phyloP scores from a whole-genome alignment of 1,140 invertebrate genomes.

The Hetaerina americana region DNA sequence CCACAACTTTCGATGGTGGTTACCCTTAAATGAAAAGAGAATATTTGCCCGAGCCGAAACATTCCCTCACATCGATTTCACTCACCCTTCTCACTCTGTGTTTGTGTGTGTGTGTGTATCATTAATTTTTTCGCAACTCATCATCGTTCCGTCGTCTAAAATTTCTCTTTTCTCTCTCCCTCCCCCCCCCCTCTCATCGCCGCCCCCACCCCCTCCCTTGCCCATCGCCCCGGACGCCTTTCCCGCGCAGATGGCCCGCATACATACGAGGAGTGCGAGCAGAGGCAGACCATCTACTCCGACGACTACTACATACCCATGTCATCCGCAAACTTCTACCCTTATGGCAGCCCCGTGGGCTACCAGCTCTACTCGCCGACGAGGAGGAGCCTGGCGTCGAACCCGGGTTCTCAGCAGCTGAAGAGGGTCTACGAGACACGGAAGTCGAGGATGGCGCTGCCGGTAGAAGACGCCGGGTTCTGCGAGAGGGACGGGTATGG shows the following conservation, averaged over 20 bases:
- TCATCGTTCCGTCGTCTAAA: too few species aligned
- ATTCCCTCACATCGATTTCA: too few species aligned
- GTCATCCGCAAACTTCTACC: neutral
- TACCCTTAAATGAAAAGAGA: too few species aligned
- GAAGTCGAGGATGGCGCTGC: conserved; percentile 17
- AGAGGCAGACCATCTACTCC: neutral
- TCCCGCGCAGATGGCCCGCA: neutral
- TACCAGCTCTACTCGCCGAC: conserved; percentile 10
- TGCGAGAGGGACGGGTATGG: neutral
- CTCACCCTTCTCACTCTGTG: too few species aligned
- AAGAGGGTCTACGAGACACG: conserved; percentile 15
- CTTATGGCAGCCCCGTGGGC: neutral
- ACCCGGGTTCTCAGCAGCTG: neutral
- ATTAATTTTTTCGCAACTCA: too few species aligned
- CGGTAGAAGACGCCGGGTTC: conserved; percentile 4
- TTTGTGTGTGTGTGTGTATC: too few species aligned
- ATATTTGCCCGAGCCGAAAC: too few species aligned
- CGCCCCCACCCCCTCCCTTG: too few species aligned
- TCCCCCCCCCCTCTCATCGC: too few species aligned
- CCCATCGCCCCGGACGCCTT: too few species aligned
- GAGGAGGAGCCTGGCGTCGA: neutral
- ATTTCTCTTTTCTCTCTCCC: too few species aligned
- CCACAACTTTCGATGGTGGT: too few species aligned
- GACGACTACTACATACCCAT: neutral
- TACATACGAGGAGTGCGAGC: neutral